A percentile compares a stretch with the other conserved stretches of the same genome.
These are phyloP conservation scores for Sturnira hondurensis DNA, from an alignment of 2,113 vertebrate genomes.

Conservation along the genomic window DNA sequence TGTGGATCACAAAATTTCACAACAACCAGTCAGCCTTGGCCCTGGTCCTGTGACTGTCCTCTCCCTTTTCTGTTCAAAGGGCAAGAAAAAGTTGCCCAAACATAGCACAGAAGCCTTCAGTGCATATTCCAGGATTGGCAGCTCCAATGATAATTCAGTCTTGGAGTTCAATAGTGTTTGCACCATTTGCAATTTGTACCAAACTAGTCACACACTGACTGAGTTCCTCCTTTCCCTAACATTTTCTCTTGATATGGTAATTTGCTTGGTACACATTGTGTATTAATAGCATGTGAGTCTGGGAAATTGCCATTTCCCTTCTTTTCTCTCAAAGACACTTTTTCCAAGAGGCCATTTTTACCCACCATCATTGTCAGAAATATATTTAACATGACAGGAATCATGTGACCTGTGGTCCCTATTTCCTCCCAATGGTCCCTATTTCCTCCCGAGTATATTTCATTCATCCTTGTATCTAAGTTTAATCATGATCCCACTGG, in stretches of 20 bases:
- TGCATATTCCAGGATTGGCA: not conserved
- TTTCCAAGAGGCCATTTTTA: not conserved
- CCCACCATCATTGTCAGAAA: not conserved
- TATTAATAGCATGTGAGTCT: not conserved
- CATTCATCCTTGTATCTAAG: not conserved
- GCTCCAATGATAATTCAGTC: not conserved
- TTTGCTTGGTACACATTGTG: not conserved
- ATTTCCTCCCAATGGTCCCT: not conserved
- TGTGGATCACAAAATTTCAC: not conserved
- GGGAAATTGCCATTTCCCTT: slow-evolving; percentile 26
- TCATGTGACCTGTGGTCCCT: not conserved
- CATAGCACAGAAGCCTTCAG: not conserved
- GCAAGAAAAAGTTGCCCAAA: not conserved
- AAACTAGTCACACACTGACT: not conserved
- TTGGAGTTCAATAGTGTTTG: not conserved
- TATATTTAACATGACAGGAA: not conserved
- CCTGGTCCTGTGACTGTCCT: not conserved
- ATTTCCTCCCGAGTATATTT: not conserved
- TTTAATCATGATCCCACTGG: not conserved
- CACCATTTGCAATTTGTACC: not conserved
- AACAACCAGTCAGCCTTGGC: not conserved
- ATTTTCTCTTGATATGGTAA: not conserved
- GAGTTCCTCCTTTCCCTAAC: not conserved
- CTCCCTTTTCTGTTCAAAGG: slow-evolving; percentile 6
- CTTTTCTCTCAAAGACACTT: not conserved